Base-by-base conservation (phyloP, 2,797 vertebrate species). In the Eulemur mongoz region DNA sequence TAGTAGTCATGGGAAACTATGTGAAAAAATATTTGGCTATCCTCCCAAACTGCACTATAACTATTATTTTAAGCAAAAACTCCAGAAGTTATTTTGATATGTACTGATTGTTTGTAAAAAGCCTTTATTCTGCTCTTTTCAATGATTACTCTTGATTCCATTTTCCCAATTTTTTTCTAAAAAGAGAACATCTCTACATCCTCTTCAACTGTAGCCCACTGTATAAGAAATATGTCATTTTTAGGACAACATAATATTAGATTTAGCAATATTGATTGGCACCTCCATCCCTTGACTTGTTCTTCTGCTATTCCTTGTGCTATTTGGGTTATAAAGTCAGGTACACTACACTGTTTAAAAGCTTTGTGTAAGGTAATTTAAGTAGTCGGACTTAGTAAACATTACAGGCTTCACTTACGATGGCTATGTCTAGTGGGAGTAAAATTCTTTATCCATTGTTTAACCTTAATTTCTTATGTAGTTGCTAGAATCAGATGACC, bases 401-500 rank as follows among this genome's bases (percentile, higher is more conserved):
- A 97, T n/a, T 96, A 84, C 92, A 98, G 93, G 93, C 5, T 27
- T 73, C 76, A n/a, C 22, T 96, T 84, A 87, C 38, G 54, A 30
- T 96, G 78, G 78, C n/a, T 72, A 67, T 35, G 14, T 75, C 72
- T 90, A 85, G 43, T 57, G 83, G 38, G 63, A 96, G 73, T 95
- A 50, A 94, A 93, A 50, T 54, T 40, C 18, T 91, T 92, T 93
- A 86, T 70, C 17, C 12, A 40, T 72, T 96, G 97, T 88, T 95
- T 82, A 76, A 80, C 25, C 45, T 97, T 50, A 95, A 95, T 63
- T 78, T 97, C 14, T 96, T 96, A 76, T 38, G 48, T 38, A 95
- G 57, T 96, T 97, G 96, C 69, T 95, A 94, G 93, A 82, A 98
- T 96, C 63, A 96, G 76, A 95, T 96, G 43, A 25, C 63, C 96